Percentiles rank a stretch among this genome's conserved stretches.
Evolutionary conservation across 2,888 invertebrate genomes (phyloP).

Genomic region (Thera britannica): DNA sequence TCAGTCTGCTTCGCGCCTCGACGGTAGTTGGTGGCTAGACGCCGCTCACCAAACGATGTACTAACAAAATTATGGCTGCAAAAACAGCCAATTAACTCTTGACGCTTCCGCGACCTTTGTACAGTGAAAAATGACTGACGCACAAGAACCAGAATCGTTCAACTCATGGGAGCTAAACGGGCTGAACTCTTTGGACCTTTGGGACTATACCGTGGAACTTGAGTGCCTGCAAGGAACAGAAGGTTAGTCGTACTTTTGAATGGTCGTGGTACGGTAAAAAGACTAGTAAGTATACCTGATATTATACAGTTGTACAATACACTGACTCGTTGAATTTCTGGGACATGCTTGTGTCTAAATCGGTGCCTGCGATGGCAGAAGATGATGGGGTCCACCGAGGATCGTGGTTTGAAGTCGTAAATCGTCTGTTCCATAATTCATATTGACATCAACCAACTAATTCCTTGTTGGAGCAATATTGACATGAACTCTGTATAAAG

Average conservation of each 20-base stretch:
- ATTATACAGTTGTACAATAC: too few relatives aligned
- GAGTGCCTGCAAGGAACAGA: slow-evolving; percentile 91
- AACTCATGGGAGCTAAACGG: slow-evolving; percentile 84
- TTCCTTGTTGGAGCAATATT: too few relatives aligned
- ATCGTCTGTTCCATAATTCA: too few relatives aligned
- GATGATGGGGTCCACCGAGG: too few relatives aligned
- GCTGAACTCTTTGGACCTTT: slow-evolving; percentile 90
- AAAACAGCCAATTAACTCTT: slow-evolving; percentile 52
- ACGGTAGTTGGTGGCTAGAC: slow-evolving; percentile 49
- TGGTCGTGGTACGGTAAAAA: neutral
- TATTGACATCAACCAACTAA: too few relatives aligned
- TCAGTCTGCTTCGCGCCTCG: slow-evolving; percentile 65
- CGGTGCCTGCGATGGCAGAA: too few relatives aligned
- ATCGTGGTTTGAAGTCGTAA: too few relatives aligned
- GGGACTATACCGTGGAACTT: slow-evolving; percentile 94
- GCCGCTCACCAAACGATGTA: slow-evolving; percentile 49
- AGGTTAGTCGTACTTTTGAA: slow-evolving; percentile 81
- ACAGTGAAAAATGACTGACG: slow-evolving; percentile 74
- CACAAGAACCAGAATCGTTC: slow-evolving; percentile 76
- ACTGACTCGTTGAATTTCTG: too few relatives aligned
- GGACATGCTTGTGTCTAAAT: slow-evolving; percentile 81
- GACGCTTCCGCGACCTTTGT: slow-evolving; percentile 59
- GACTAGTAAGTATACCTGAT: neutral
- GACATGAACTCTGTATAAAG: too few relatives aligned
- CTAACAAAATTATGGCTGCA: slow-evolving; percentile 63